phyloP scores from a whole-genome alignment of 2,888 invertebrate genomes.

The Slavum lentiscoides region DNA sequence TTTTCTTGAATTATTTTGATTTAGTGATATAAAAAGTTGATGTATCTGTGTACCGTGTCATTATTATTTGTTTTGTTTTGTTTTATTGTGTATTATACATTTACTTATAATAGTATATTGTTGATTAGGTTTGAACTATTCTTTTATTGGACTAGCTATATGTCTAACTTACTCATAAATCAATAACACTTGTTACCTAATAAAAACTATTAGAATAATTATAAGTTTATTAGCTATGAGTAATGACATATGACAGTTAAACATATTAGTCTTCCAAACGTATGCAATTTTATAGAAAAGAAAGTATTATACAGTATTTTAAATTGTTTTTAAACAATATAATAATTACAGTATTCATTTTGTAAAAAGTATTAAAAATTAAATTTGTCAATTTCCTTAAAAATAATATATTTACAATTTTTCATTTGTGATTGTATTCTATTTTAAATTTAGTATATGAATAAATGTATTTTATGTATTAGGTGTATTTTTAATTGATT shows the following conservation, averaged over 20 bases:
- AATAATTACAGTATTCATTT: background rate
- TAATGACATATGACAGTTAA: constrained; percentile 1
- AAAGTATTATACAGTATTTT: constrained; percentile 1
- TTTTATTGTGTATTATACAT: constrained; percentile 1
- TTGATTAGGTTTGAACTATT: constrained; percentile 18
- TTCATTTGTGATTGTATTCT: background rate
- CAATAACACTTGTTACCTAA: constrained; percentile 12
- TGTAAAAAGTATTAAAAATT: background rate
- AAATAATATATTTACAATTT: background rate
- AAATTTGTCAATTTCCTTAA: constrained; percentile 14
- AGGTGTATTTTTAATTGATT: background rate
- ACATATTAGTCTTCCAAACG: constrained; percentile 31
- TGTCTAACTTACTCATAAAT: background rate
- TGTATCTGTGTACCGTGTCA: background rate
- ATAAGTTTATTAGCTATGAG: background rate
- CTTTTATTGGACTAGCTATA: constrained; percentile 7
- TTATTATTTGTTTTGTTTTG: constrained; percentile 3
- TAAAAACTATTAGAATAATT: constrained; percentile 7
- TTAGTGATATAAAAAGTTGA: background rate
- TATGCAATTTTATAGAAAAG: background rate
- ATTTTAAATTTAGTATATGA: background rate
- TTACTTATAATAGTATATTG: constrained; percentile 6
- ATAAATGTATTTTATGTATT: constrained; percentile 3
- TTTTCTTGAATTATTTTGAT: background rate
- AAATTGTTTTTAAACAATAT: background rate